Conservation (phyloP, 2,888 invertebrate genomes). For the Eristalinus sepulchralis region DNA sequence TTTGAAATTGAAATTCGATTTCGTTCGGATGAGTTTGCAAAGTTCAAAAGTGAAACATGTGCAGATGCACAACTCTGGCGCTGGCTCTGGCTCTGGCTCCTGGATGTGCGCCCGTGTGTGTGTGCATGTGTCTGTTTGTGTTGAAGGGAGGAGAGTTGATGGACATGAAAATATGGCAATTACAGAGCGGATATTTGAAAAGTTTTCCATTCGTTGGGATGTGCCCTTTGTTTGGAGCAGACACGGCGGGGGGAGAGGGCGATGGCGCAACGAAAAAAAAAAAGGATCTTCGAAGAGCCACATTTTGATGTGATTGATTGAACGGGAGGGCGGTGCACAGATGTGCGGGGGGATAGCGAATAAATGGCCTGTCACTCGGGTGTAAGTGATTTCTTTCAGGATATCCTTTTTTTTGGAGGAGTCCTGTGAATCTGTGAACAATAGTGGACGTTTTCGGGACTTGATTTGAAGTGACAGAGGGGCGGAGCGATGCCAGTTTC, state of each 20-base stretch:
- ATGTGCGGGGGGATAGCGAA: background rate
- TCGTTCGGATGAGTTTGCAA: conserved; percentile 9
- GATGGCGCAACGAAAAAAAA: background rate
- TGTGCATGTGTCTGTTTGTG: background rate
- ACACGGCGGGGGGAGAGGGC: background rate
- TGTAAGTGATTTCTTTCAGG: background rate
- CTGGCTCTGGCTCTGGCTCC: background rate
- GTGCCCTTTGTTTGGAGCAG: background rate
- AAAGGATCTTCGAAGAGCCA: background rate
- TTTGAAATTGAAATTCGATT: conserved; percentile 28
- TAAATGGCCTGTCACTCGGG: background rate
- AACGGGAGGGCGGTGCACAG: background rate
- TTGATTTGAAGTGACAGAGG: too few relatives aligned
- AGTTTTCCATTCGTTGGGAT: conserved; percentile 14
- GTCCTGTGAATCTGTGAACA: background rate
- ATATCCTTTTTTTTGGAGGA: background rate
- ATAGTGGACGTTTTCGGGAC: too few relatives aligned
- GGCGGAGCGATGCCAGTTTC: too few relatives aligned
- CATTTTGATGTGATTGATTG: background rate
- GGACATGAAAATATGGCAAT: conserved; percentile 8
- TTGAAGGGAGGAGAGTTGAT: background rate
- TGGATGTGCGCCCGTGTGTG: background rate
- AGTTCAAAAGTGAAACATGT: conserved; percentile 35
- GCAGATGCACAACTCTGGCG: background rate
- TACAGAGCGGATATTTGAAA: conserved; percentile 35